These are phyloP conservation scores for Psittacara wagleri DNA, from an alignment of 2,113 vertebrate species.

Conservation along the genomic window DNA sequence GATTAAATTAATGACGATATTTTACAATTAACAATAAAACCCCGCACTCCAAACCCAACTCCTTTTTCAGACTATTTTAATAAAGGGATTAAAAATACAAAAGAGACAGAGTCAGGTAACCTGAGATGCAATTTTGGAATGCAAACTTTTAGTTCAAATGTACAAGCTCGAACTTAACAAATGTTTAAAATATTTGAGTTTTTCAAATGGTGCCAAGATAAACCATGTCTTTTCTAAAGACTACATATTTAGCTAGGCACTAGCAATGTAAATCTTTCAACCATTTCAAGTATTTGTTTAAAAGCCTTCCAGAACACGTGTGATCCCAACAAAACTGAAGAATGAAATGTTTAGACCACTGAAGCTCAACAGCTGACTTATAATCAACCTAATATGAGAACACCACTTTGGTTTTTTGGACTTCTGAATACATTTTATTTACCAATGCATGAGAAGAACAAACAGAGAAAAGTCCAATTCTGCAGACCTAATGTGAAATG, in stretches of 20 bases:
- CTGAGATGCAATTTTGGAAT: constrained; percentile 74
- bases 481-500: constrained; percentile 15
- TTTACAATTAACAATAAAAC: constrained; percentile 9
- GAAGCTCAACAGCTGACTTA: constrained; percentile 70
- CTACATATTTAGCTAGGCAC: constrained; percentile 81
- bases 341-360: constrained; percentile 73
- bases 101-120: constrained; percentile 70
- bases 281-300: constrained; percentile 83
- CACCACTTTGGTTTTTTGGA: constrained; percentile 29
- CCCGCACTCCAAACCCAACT: not conserved
- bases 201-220: constrained; percentile 82
- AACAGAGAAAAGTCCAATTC: constrained; percentile 37
- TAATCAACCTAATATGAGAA: constrained; percentile 58
- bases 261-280: constrained; percentile 82
- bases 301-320: constrained; percentile 78
- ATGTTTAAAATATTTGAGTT: constrained; percentile 86
- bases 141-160: constrained; percentile 77
- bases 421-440: constrained; percentile 41
- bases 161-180: constrained; percentile 85
- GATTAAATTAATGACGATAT: constrained; percentile 17
- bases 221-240: constrained; percentile 83
- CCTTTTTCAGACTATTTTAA: constrained; percentile 64
- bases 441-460: constrained; percentile 53
- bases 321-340: constrained; percentile 71
- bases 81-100: constrained; percentile 74